Evolutionary conservation across 2,888 invertebrate genomes (phyloP).

Genomic region (Leucophora obtusa): DNA sequence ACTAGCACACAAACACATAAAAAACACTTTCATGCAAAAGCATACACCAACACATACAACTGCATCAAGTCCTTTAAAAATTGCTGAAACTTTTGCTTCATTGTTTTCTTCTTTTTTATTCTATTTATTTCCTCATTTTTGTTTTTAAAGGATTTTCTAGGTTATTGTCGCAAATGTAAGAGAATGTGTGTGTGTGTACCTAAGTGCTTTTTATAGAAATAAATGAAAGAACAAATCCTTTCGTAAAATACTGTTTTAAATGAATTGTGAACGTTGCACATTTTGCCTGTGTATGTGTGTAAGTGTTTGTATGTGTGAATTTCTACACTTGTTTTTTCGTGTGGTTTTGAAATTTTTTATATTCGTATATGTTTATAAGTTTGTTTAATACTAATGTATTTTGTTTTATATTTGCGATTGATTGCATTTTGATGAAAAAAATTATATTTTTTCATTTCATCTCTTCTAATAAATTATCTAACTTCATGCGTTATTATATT

Average conservation of each 20-base stretch:
- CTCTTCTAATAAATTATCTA: too few species aligned
- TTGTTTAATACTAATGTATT: too few species aligned
- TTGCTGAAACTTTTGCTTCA: conserved; percentile 42
- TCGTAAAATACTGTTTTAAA: conserved; percentile 56
- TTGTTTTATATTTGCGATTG: too few species aligned
- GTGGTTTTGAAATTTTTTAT: too few species aligned
- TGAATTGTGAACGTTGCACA: conserved; percentile 54
- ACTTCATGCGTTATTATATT: too few species aligned
- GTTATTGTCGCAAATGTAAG: conserved; percentile 28
- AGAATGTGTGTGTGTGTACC: background rate
- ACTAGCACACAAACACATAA: conserved; percentile 29
- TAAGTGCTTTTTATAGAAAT: conserved; percentile 19
- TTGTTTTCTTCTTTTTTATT: conserved; percentile 48
- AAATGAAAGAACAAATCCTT: conserved; percentile 56
- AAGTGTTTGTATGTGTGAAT: background rate
- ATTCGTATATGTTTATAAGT: too few species aligned
- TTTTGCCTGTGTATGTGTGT: background rate
- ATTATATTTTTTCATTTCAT: too few species aligned
- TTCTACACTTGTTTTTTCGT: too few species aligned
- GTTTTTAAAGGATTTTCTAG: conserved; percentile 16
- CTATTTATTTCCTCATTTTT: conserved; percentile 23
- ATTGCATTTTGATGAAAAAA: too few species aligned
- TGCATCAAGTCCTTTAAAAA: conserved; percentile 54
- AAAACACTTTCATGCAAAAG: background rate
- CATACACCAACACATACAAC: conserved; percentile 8